A percentile compares a stretch with the other conserved stretches of the same genome.
Evolutionary conservation across 2,888 invertebrate genomes (phyloP).

Genomic region (Aporophyla lueneburgensis): DNA sequence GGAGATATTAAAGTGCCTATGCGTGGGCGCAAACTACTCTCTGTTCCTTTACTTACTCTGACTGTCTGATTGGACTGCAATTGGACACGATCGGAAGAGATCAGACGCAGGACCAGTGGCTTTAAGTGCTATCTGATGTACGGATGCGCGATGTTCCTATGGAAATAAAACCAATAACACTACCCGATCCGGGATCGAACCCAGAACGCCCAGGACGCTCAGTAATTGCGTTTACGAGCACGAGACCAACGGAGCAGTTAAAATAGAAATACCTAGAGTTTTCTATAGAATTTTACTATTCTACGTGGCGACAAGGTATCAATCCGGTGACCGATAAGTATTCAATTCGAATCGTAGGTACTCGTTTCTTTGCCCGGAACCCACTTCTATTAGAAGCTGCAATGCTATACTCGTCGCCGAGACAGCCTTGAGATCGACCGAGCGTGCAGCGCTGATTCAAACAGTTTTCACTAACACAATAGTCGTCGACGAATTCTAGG

Average conservation of each 20-base stretch:
- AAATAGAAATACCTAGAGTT: too few relatives aligned
- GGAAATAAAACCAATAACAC: neutral
- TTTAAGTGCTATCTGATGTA: too few relatives aligned
- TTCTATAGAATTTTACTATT: neutral
- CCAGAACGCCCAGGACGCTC: neutral
- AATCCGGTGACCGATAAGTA: neutral
- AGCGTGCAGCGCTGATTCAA: too few relatives aligned
- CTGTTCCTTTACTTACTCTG: neutral
- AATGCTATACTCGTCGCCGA: too few relatives aligned
- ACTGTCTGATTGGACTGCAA: neutral
- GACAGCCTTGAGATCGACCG: too few relatives aligned
- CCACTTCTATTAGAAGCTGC: neutral
- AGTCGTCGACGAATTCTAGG: too few relatives aligned
- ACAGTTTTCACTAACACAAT: too few relatives aligned
- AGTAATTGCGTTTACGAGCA: neutral
- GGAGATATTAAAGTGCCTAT: neutral
- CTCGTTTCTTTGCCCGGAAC: neutral
- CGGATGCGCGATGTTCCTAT: neutral
- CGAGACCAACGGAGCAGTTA: too few relatives aligned
- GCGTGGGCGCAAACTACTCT: neutral
- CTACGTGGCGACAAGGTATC: neutral
- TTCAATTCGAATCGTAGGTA: neutral
- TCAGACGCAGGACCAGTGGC: neutral
- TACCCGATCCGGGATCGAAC: neutral
- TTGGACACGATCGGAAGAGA: neutral